phyloP scores from a whole-genome alignment of 2,888 invertebrate genomes.

The Coelinius sp. region DNA sequence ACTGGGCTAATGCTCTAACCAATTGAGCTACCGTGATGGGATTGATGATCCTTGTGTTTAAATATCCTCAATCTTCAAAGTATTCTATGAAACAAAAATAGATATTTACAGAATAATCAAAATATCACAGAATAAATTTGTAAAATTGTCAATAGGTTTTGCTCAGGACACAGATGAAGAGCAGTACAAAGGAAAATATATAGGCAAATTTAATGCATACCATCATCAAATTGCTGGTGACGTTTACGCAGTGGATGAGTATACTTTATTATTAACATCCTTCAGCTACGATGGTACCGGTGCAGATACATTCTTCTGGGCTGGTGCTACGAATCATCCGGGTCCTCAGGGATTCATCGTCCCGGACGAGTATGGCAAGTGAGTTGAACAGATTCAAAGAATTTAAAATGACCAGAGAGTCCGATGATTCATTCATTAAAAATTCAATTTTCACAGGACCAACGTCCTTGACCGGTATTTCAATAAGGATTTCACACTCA shows the following conservation, averaged over 20 bases:
- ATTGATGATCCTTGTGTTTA: too few species aligned
- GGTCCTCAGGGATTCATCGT: conserved; percentile 94
- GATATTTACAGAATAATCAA: too few species aligned
- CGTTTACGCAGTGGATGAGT: conserved; percentile 90
- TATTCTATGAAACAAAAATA: too few species aligned
- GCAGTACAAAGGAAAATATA: conserved; percentile 83
- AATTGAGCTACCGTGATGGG: too few species aligned
- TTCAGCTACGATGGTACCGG: conserved; percentile 94
- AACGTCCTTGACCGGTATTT: conserved; percentile 89
- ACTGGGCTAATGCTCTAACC: too few species aligned
- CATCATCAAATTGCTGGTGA: conserved; percentile 93
- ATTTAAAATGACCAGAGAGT: background rate
- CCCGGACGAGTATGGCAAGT: conserved; percentile 90
- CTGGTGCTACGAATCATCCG: conserved; percentile 88
- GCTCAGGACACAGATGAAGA: conserved; percentile 79
- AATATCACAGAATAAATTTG: too few species aligned
- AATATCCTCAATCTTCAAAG: too few species aligned
- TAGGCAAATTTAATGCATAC: conserved; percentile 90
- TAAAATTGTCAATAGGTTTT: conserved; percentile 31
- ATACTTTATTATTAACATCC: conserved; percentile 82
- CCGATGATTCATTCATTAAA: background rate
- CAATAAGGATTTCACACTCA: conserved; percentile 86
- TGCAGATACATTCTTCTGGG: conserved; percentile 94
- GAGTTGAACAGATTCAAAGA: conserved; percentile 62
- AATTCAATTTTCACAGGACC: conserved; percentile 75